These are phyloP conservation scores for Paramormyrops kingsleyae DNA, from an alignment of 2,113 vertebrate genomes.

Conservation along the genomic window DNA sequence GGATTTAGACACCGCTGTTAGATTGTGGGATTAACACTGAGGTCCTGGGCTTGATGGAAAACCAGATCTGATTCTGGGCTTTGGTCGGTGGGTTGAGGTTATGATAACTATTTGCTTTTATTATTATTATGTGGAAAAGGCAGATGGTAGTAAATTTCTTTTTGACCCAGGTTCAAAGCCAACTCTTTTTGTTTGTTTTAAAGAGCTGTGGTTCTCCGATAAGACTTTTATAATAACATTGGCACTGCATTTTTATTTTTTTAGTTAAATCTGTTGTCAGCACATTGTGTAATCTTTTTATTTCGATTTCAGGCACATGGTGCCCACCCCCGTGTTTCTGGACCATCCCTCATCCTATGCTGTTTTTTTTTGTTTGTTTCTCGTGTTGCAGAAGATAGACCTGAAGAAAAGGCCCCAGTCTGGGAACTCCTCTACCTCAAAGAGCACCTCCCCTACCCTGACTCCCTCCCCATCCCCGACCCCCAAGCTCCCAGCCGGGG, in stretches of 20 bases:
- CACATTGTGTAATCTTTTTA: not conserved
- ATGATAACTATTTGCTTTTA: not conserved
- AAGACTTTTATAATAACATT: not conserved
- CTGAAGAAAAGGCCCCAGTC: slow-evolving; percentile 74
- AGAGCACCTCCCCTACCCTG: slow-evolving; percentile 94
- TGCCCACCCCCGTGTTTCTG: not conserved
- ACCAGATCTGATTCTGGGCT: not conserved
- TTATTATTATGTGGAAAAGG: not conserved
- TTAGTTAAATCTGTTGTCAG: not conserved
- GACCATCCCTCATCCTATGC: not conserved
- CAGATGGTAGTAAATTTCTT: not conserved
- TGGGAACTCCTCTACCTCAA: slow-evolving; percentile 86
- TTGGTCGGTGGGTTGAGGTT: not conserved
- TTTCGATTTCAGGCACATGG: not conserved
- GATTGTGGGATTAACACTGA: not conserved
- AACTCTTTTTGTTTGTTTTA: not conserved
- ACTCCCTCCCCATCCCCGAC: slow-evolving; percentile 77
- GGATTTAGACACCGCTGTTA: not conserved
- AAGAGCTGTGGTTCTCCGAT: not conserved
- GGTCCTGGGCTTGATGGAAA: not conserved
- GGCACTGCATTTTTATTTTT: not conserved
- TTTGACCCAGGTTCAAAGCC: not conserved
- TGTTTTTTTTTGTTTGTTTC: not conserved
- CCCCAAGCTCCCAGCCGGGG: slow-evolving; percentile 60
- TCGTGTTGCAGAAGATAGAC: slow-evolving; percentile 69